These are phyloP conservation scores for Eupsilia transversa DNA, from an alignment of 2,888 invertebrate genomes.

Conservation along the genomic window DNA sequence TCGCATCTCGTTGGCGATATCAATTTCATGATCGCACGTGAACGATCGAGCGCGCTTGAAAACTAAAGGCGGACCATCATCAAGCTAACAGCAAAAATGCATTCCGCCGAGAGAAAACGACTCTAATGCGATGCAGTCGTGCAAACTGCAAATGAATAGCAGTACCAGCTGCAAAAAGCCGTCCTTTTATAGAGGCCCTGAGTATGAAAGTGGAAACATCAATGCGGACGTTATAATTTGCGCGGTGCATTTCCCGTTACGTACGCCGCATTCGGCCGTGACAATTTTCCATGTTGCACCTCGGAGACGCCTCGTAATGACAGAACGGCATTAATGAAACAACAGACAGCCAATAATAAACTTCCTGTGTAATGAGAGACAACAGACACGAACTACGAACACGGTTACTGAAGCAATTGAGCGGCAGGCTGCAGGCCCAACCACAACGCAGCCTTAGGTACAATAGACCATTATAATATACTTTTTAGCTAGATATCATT, in stretches of 20 bases:
- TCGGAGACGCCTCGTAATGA: constrained; percentile 80
- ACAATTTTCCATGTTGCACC: constrained; percentile 72
- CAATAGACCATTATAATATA: constrained; percentile 64
- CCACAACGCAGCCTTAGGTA: constrained; percentile 69
- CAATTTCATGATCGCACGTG: constrained; percentile 59
- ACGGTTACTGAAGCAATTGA: constrained; percentile 66
- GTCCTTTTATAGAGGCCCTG: constrained; percentile 54
- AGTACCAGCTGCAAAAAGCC: constrained; percentile 53
- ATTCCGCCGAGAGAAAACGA: constrained; percentile 52
- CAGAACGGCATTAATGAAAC: constrained; percentile 83
- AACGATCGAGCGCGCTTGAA: constrained; percentile 45
- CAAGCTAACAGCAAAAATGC: constrained; percentile 52
- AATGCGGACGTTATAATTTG: constrained; percentile 82
- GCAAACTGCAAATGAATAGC: constrained; percentile 60
- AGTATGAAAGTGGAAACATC: constrained; percentile 75
- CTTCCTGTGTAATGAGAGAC: constrained; percentile 80
- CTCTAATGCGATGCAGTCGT: constrained; percentile 57
- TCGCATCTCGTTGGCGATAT: constrained; percentile 52
- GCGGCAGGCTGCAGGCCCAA: constrained; percentile 63
- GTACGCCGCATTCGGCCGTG: constrained; percentile 79
- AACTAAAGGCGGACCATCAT: constrained; percentile 40
- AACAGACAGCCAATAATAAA: constrained; percentile 79
- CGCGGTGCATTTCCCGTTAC: constrained; percentile 82
- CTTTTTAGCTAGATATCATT: constrained; percentile 60
- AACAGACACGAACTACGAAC: constrained; percentile 71